phyloP scores from a whole-genome alignment of 2,888 invertebrate genomes.

The Clitarchus hookeri region DNA sequence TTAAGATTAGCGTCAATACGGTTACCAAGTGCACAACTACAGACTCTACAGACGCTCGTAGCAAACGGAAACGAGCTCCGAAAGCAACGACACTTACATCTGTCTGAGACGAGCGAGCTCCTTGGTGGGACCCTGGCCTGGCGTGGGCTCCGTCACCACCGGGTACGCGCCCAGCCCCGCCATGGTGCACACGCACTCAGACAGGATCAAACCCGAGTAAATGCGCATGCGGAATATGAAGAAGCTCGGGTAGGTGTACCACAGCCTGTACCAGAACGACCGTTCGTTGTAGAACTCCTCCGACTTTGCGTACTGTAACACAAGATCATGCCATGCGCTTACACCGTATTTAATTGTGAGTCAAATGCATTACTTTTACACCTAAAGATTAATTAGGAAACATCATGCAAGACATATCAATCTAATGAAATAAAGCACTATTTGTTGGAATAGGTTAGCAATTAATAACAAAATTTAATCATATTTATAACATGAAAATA shows the following conservation, averaged over 20 bases:
- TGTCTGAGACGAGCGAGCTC: slow-evolving; percentile 66
- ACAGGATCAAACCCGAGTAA: slow-evolving; percentile 85
- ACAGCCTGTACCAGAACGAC: slow-evolving; percentile 75
- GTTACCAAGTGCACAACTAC: no score
- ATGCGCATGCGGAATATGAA: slow-evolving; percentile 87
- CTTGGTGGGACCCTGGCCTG: slow-evolving; percentile 84
- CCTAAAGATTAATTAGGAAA: no score
- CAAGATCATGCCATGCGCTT: neutral
- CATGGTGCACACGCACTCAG: slow-evolving; percentile 91
- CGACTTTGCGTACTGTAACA: slow-evolving; percentile 72
- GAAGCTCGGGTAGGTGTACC: slow-evolving; percentile 87
- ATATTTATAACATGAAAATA: no score
- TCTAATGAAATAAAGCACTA: no score
- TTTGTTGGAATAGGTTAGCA: no score
- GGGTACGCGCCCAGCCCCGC: slow-evolving; percentile 94
- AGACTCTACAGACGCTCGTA: no score
- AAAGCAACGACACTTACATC: slow-evolving; percentile 56
- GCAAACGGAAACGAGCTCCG: neutral
- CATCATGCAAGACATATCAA: no score
- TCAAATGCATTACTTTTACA: no score
- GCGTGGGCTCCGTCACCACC: slow-evolving; percentile 66
- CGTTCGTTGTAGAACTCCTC: slow-evolving; percentile 75
- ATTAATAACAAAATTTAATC: no score
- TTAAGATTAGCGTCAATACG: no score
- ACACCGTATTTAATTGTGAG: no score